Evolutionary conservation across 2,888 invertebrate species (phyloP).

Genomic region (Leptopterna dolabrata): DNA sequence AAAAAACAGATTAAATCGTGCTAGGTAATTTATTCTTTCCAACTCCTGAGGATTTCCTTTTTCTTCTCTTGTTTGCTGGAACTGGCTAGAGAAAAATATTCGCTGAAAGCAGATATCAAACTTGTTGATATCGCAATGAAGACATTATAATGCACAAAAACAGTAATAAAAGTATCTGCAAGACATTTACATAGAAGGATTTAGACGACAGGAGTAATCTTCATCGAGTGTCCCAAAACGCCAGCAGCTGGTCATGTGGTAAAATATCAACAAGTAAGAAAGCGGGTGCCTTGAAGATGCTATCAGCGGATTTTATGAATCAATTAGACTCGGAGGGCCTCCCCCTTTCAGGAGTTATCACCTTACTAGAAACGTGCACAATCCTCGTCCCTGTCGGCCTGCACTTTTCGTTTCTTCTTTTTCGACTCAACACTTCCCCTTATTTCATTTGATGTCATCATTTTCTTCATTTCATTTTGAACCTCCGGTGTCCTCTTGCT

Average conservation of each 20-base stretch:
- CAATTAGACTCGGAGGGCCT: conserved; percentile 38
- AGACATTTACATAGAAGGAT: neutral
- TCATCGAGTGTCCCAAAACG: neutral
- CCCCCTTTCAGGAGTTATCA: conserved; percentile 26
- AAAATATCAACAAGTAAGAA: conserved; percentile 38
- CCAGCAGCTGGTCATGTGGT: neutral
- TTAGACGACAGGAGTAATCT: neutral
- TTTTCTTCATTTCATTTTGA: too few relatives aligned
- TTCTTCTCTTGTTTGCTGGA: too few relatives aligned
- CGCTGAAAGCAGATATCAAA: neutral
- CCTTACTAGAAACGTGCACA: conserved; percentile 9
- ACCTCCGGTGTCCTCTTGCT: too few relatives aligned
- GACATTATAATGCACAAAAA: neutral
- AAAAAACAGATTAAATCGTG: too few relatives aligned
- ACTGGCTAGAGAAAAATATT: too few relatives aligned
- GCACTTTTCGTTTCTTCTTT: neutral
- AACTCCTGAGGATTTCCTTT: too few relatives aligned
- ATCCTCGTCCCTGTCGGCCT: neutral
- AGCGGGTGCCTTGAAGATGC: conserved; percentile 27
- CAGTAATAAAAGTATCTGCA: neutral
- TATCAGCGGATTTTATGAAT: conserved; percentile 41
- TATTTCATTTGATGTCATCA: too few relatives aligned
- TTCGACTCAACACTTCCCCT: too few relatives aligned
- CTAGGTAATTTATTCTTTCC: too few relatives aligned
- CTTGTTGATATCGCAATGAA: neutral